phyloP scores from a whole-genome alignment of 2,888 invertebrate species.

The Pristionchus fissidentatus region DNA sequence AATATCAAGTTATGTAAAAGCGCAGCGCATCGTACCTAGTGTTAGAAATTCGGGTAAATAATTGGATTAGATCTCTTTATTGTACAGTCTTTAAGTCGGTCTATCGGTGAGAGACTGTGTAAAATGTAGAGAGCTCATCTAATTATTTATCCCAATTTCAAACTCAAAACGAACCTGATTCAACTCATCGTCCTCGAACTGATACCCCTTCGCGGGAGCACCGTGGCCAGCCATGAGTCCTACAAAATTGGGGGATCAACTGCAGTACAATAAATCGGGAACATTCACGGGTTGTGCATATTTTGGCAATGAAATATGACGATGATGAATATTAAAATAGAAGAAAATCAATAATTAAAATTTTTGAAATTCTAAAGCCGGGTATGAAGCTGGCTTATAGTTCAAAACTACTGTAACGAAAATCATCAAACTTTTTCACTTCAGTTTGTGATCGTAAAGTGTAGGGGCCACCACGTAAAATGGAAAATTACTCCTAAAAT shows the following conservation, averaged over 20 bases:
- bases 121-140: neutral
- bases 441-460: too few species aligned
- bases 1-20: neutral
- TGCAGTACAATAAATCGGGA: neutral
- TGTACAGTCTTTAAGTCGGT: too few species aligned
- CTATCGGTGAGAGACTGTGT: neutral
- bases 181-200: conserved; percentile 62
- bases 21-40: neutral
- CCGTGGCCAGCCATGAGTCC: conserved; percentile 30
- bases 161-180: conserved; percentile 52
- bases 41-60: too few species aligned
- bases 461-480: too few species aligned
- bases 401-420: neutral
- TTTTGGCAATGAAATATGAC: too few species aligned
- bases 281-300: too few species aligned
- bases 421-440: neutral
- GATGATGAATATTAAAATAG: neutral
- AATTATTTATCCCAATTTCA: neutral
- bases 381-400: neutral
- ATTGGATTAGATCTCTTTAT: too few species aligned
- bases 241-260: neutral
- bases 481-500: too few species aligned
- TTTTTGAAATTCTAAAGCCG: neutral
- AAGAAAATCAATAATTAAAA: neutral
- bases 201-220: conserved; percentile 47